Base-by-base conservation (phyloP, 1,140 invertebrate species). In the Drosophila kurseongensis region DNA sequence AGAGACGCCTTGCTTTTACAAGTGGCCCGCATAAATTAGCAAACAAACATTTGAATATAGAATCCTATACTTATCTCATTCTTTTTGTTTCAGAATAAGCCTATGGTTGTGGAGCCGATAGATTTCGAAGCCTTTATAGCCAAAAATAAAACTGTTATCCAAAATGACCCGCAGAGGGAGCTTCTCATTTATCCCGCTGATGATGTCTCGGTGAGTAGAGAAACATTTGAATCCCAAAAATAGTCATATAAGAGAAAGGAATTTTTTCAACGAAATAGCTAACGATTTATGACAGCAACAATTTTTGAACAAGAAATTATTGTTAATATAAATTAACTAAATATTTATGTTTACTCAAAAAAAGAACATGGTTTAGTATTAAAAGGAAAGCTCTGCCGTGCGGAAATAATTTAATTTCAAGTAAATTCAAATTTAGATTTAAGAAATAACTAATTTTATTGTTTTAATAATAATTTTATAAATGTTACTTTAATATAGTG, bases 121-220 rank as follows among this genome's bases (percentile, higher is more conserved):
- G 97, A 98, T 92, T 98, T 97, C 93, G 97, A 98, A 93, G 95
- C 94, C 76, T 98, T 97, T 93, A 95, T 98, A 75, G 93, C 95
- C 63, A 97, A 98, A 93, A 97, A 98, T 93, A 97, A 97, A 94
- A 97, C 97, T 47, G 93, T 98, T 44, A 93, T 98, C 74, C 95
- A 98, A 93, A 98, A 98, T 96, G 97, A 98, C 94, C 96, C 97
- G 32, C 96, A 98, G 71, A 92, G 97, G 85, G 97, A 98, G 89
- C 94, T 98, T 76, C 93, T 98, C 32, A 93, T 98, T 16, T 98
- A 98, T 93, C 97, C 98, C 18, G 93, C 95, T 54, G 97, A 99
- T 94, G 98, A 98, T 95, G 95, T 98, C 81, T 96, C 96, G 44
- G 97, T 98, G 94, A 96, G 96, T 95, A 32, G 0, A 52, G 8